Conservation (phyloP, 2,113 vertebrate species). For the Ptilonorhynchus violaceus region DNA sequence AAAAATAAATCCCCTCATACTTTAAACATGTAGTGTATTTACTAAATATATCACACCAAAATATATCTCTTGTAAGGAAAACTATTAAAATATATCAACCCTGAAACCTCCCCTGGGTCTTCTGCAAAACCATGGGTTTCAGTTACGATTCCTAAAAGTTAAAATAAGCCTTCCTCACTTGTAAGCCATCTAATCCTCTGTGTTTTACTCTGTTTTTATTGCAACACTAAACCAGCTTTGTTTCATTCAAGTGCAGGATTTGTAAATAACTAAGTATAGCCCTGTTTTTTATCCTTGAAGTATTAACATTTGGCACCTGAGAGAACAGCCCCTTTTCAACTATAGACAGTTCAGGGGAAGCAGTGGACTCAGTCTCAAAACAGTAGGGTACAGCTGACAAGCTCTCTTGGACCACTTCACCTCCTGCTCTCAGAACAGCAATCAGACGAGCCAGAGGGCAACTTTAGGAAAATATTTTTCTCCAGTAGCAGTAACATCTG, state of each 20-base stretch:
- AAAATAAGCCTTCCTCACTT: neutral
- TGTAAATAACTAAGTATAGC: constrained; percentile 18
- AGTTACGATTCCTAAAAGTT: neutral
- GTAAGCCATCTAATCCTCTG: neutral
- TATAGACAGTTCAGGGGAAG: neutral
- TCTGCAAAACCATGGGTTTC: neutral
- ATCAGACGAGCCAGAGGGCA: constrained; percentile 26
- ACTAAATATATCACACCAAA: neutral
- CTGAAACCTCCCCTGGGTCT: neutral
- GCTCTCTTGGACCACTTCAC: constrained; percentile 5
- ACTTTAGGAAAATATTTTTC: constrained; percentile 43
- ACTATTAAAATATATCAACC: neutral
- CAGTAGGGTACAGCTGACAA: neutral
- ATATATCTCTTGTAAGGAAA: neutral
- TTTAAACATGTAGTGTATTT: neutral
- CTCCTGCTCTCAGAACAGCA: neutral
- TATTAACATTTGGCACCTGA: neutral
- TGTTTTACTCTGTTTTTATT: neutral
- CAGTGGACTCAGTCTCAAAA: neutral
- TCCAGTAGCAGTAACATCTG: constrained; percentile 53
- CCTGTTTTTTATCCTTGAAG: neutral
- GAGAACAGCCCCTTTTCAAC: neutral
- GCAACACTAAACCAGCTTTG: neutral
- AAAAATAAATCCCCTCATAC: constrained; percentile 49
- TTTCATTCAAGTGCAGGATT: neutral